phyloP scores from a whole-genome alignment of 2,888 invertebrate species.

The Desoria tigrina region DNA sequence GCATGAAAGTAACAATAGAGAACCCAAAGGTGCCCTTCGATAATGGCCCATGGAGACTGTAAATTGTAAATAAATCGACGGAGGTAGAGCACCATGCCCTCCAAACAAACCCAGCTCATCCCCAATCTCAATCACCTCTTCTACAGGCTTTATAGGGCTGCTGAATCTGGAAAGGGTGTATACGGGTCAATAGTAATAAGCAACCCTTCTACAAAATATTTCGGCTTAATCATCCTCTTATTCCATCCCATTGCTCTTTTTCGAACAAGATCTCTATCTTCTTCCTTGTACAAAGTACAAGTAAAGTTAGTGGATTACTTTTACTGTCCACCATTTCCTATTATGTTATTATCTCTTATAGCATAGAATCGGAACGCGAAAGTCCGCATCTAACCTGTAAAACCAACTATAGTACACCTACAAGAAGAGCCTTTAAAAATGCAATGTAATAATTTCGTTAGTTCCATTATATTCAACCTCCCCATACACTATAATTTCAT shows the following conservation, averaged over 20 bases:
- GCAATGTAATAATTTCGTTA: no score
- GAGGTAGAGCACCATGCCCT: constrained; percentile 1
- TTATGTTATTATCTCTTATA: no score
- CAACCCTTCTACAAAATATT: constrained; percentile 9
- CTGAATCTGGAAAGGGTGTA: constrained; percentile 1
- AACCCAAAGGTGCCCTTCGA: not conserved
- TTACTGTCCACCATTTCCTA: no score
- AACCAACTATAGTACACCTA: no score
- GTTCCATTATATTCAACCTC: no score
- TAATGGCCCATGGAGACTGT: constrained; percentile 1
- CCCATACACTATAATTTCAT: no score
- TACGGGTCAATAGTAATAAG: not conserved
- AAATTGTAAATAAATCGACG: constrained; percentile 2
- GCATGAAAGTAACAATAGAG: constrained; percentile 18
- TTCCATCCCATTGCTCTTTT: constrained; percentile 8
- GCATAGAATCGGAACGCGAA: no score
- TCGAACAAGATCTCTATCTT: not conserved
- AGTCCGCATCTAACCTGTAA: no score
- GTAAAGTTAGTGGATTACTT: no score
- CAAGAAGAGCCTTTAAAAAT: no score
- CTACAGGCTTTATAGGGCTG: not conserved
- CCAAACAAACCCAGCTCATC: constrained; percentile 1
- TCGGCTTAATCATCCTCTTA: not conserved
- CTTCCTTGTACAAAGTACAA: not conserved
- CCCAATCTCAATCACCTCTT: constrained; percentile 4